Base-by-base conservation (phyloP, 2,797 vertebrate species). In the Anisognathus igniventris region DNA sequence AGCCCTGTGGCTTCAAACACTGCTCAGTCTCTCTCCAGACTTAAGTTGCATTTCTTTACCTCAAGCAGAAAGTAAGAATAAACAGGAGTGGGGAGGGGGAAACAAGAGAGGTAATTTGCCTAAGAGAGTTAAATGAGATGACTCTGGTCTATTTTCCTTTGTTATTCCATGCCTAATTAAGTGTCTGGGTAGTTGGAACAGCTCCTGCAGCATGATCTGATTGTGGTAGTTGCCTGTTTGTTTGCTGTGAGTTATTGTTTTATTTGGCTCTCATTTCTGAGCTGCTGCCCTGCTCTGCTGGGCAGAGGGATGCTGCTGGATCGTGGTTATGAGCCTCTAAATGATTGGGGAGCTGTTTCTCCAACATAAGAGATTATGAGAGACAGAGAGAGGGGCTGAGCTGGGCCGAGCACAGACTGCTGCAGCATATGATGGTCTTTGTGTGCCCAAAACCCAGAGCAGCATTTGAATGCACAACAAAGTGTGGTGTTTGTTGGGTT, bases 181-280 rank as follows among this genome's bases (percentile, higher is more conserved):
- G 93, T 94, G 94, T 88, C 91, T 86, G 86, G 66, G 79, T 70
- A 90, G 81, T 61, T 96, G 96, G 94, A 95, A 81, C 76, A 51
- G 94, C 58, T 96, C 78, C 76, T 96, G 86, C 85, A 80, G 88
- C 90, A 83, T n/a, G 92, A 90, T 95, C 89, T 83, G 94, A 92
- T 90, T 92, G 91, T 93, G 93, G 87, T 61, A 90, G 91, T 72
- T 84, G 92, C 90, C 86, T 92, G 93, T 93, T 96, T 95, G 94
- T 88, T 95, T 93, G 84, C 91, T 3, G 30, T 91, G 80, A 97
- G 81, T 95, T 93, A 95, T 93, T 97, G 96, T 97, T 96, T 96
- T 94, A 90, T 93, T 96, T 97, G 97, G 96, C 95, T 95, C 88
- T 77, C 72, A 15, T 89, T 96, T 93, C 86, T 64, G 93, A 96